Conservation (phyloP, 2,113 vertebrate genomes). For the Podiceps cristatus region DNA sequence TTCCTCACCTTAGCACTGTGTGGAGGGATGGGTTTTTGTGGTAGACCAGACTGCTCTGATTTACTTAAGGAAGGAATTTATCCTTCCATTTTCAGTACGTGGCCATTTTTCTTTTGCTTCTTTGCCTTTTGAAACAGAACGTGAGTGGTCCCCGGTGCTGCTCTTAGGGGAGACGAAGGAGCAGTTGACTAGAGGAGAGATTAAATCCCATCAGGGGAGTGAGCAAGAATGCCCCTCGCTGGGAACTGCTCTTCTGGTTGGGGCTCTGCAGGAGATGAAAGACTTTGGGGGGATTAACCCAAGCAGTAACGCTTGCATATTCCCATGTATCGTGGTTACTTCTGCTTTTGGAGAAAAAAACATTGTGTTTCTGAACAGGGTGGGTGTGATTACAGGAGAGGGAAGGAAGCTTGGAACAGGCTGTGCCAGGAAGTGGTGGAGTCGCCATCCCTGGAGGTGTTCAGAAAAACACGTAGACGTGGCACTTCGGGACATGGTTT, state of each 20-base stretch:
- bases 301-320: not conserved
- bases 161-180: not conserved
- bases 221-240: not conserved
- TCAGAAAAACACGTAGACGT: too few relatives aligned
- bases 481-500: too few relatives aligned
- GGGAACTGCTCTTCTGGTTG: not conserved
- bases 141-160: not conserved
- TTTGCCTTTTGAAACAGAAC: not conserved
- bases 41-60: not conserved
- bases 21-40: not conserved
- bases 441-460: too few relatives aligned
- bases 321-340: not conserved
- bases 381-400: not conserved
- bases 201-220: not conserved
- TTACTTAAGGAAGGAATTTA: not conserved
- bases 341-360: not conserved
- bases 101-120: not conserved
- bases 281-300: not conserved
- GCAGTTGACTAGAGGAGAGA: not conserved
- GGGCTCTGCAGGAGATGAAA: not conserved
- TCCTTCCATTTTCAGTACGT: not conserved
- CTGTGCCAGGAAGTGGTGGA: too few relatives aligned
- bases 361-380: rapidly evolving
- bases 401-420: not conserved
- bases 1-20: not conserved